phyloP scores from a whole-genome alignment of 2,888 invertebrate genomes.

The Caenorhabditis drosophilae region DNA sequence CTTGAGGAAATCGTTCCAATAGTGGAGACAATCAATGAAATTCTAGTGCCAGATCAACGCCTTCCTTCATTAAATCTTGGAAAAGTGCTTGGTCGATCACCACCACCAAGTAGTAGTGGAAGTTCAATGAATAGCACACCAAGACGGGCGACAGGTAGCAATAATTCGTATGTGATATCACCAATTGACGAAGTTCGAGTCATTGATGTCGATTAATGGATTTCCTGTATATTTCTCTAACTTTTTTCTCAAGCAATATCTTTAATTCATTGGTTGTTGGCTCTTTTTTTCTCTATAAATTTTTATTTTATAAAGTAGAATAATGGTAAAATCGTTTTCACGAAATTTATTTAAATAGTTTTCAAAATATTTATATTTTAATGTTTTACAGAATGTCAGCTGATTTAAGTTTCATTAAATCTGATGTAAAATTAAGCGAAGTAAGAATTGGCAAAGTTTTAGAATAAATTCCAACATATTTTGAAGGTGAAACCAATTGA shows the following conservation, averaged over 20 bases:
- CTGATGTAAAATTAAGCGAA: constrained; percentile 1
- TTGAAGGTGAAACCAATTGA: constrained; percentile 13
- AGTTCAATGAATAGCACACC: constrained; percentile 45
- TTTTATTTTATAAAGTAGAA: neutral
- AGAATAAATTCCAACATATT: too few species aligned
- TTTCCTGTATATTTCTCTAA: neutral
- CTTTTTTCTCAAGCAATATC: neutral
- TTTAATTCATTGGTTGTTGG: neutral
- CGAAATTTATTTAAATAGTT: neutral
- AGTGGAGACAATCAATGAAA: constrained; percentile 56
- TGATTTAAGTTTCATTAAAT: neutral
- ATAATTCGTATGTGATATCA: constrained; percentile 9
- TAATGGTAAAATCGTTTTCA: neutral
- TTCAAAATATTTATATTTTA: neutral
- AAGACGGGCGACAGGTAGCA: constrained; percentile 6
- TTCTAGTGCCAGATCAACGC: constrained; percentile 56
- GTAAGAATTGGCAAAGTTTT: too few species aligned
- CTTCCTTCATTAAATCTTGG: constrained; percentile 52
- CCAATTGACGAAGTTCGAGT: constrained; percentile 46
- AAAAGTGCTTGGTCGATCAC: constrained; percentile 35
- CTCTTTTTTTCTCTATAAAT: neutral
- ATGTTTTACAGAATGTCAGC: neutral
- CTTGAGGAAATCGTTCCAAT: constrained; percentile 54
- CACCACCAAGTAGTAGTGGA: constrained; percentile 30
- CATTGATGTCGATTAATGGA: constrained; percentile 16